These are phyloP conservation scores for Drosophila melanica DNA, from an alignment of 1,140 invertebrate species.

Conservation along the genomic window DNA sequence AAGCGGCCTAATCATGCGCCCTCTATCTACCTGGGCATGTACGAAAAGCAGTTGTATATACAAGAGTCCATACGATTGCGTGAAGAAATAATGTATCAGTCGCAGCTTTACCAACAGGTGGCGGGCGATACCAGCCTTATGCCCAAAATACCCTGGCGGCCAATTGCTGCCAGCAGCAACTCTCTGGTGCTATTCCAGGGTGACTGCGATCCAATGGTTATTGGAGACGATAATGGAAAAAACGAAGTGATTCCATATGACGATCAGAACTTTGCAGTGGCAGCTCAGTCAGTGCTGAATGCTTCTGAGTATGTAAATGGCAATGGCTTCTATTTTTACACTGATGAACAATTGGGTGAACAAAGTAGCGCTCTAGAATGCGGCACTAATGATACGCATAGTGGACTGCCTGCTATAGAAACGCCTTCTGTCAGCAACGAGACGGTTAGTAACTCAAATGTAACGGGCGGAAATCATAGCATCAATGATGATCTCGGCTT, in stretches of 20 bases:
- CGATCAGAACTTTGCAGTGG: conserved; percentile 82
- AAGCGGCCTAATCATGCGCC: conserved; percentile 83
- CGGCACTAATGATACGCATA: conserved; percentile 51
- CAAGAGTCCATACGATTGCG: conserved; percentile 85
- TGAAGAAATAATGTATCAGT: conserved; percentile 73
- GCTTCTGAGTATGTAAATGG: conserved; percentile 89
- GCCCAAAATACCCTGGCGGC: conserved; percentile 89
- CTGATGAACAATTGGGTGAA: conserved; percentile 78
- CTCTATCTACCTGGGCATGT: conserved; percentile 93
- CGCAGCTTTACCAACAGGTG: conserved; percentile 67
- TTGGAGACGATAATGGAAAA: conserved; percentile 38
- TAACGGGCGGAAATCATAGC: conserved; percentile 55
- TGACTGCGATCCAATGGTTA: conserved; percentile 57
- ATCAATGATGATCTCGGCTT: conserved; percentile 72
- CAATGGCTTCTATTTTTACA: conserved; percentile 88
- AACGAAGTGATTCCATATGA: conserved; percentile 73
- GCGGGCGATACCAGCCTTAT: conserved; percentile 77
- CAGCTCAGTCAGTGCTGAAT: conserved; percentile 88
- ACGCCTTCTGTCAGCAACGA: conserved; percentile 29
- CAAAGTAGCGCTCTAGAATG: conserved; percentile 45
- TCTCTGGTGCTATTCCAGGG: conserved; percentile 72
- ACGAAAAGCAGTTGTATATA: conserved; percentile 91
- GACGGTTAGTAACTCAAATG: conserved; percentile 4
- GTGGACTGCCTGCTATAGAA: conserved; percentile 39
- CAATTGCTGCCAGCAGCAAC: conserved; percentile 85